Evolutionary conservation across 2,888 invertebrate genomes (phyloP), one percentile per base, ranked within the genome.

Genomic region (Thysanoteuthis rhombus): DNA sequence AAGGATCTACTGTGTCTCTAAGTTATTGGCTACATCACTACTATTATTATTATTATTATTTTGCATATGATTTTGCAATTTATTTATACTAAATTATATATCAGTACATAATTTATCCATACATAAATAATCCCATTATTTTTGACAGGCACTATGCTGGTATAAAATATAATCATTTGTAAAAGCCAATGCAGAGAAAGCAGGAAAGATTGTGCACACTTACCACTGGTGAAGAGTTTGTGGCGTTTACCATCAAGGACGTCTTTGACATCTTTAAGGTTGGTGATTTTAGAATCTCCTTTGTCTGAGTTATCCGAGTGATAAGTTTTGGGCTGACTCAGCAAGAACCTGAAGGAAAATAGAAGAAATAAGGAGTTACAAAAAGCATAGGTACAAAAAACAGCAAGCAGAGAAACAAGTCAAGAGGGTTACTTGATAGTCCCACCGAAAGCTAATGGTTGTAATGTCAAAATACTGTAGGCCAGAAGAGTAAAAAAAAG

Each of bases 271-370:
- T 75, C n/a, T 75, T 75, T 75, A 12, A 75, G 75, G 36, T 36
- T 75, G 75, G 75, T 32, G 39, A 12, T 12, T 91, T 91, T 91
- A 40, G 91, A 38, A 40, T 91, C 91, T 40, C 36, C 91, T 91
- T 91, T 38, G 42, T 91, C 91, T 5, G 91, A 91, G 42, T 58
- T 92, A 91, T 91, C 91, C 32, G 93, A 92, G 4, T 93, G 93
- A n/a, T 90, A 93, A 28, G 94, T 94, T 47, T 94, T 94, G 45
- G 95, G 95, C 93, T 95, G 95, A 89, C 95, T 95, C 94, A 95
- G 93, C 92, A 95, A 94, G 94, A 95, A 95, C 93, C 95, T 95
- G 94, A 6, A 93, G 91, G 94, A 92, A 93, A n/a, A 93, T 89
- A 92, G 19, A 45, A 90, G 22, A 91, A 32, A 36, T 42, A 36